Conservation (phyloP, 1,140 invertebrate species). For the Stegodyphus dumicola region DNA sequence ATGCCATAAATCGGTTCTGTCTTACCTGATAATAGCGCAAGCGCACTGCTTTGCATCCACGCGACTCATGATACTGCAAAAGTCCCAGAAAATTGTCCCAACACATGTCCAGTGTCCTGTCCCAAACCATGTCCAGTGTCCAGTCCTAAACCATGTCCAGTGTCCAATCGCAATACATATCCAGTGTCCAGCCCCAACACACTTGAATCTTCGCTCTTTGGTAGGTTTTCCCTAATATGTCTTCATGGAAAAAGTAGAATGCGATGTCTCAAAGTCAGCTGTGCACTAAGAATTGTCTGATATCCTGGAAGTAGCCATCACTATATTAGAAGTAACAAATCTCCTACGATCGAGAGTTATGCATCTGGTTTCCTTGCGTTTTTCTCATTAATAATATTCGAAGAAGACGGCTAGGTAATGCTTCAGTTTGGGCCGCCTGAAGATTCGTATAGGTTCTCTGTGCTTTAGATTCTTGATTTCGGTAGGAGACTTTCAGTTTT, state of each 20-base stretch:
- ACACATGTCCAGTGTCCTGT: neutral
- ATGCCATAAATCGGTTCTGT: no score
- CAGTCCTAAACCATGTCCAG: neutral
- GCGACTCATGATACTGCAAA: no score
- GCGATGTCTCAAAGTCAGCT: neutral
- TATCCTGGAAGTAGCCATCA: neutral
- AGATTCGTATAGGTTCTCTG: neutral
- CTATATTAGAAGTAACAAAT: neutral
- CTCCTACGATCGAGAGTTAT: neutral
- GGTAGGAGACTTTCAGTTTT: neutral
- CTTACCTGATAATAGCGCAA: no score
- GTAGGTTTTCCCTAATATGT: neutral
- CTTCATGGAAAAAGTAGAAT: neutral
- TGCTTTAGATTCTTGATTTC: neutral
- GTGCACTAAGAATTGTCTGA: neutral
- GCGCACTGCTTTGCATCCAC: no score
- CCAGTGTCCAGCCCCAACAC: neutral
- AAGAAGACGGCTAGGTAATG: no score
- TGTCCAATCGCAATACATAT: neutral
- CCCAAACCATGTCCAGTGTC: neutral
- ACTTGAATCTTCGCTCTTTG: no score
- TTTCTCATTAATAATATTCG: neutral
- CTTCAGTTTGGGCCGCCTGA: neutral
- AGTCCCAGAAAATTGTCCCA: no score
- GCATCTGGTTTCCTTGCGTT: neutral